Percentiles rank a stretch among this genome's conserved stretches.
These are phyloP conservation scores for Spicauda simplicius DNA, from an alignment of 2,888 invertebrate genomes.

Conservation along the genomic window DNA sequence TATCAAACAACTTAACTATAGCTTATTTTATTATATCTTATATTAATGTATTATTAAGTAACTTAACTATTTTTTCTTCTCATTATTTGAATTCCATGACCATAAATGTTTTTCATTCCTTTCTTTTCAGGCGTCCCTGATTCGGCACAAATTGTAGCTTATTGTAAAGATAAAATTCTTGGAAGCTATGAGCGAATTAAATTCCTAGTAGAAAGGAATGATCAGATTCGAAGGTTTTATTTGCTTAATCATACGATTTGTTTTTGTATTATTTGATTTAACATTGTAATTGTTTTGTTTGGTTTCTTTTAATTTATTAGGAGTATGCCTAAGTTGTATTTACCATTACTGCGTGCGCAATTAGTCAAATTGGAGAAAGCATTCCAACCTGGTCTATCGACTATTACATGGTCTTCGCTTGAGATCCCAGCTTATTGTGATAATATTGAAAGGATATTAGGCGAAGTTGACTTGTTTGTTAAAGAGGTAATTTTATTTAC, in stretches of 20 bases:
- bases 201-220: slow-evolving; percentile 86
- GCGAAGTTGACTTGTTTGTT: slow-evolving; percentile 87
- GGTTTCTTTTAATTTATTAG: slow-evolving; percentile 48
- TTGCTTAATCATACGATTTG: neutral
- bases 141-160: slow-evolving; percentile 89
- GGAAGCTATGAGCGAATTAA: slow-evolving; percentile 86
- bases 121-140: slow-evolving; percentile 88
- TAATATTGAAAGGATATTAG: slow-evolving; percentile 82
- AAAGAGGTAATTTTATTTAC: slow-evolving; percentile 79
- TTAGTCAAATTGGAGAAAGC: slow-evolving; percentile 88
- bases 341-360: slow-evolving; percentile 88
- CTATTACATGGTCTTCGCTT: slow-evolving; percentile 93
- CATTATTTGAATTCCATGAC: neutral
- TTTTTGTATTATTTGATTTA: neutral
- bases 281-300: neutral
- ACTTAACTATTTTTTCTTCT: neutral
- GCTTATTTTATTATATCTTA: too few relatives aligned
- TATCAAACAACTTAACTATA: neutral
- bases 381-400: slow-evolving; percentile 90
- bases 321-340: slow-evolving; percentile 87
- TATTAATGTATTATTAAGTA: too few relatives aligned
- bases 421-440: slow-evolving; percentile 87
- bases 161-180: slow-evolving; percentile 89
- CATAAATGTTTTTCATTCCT: neutral
- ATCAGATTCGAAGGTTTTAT: slow-evolving; percentile 78